Conservation (phyloP, 2,797 vertebrate genomes). For the Epinephelus malabaricus region DNA sequence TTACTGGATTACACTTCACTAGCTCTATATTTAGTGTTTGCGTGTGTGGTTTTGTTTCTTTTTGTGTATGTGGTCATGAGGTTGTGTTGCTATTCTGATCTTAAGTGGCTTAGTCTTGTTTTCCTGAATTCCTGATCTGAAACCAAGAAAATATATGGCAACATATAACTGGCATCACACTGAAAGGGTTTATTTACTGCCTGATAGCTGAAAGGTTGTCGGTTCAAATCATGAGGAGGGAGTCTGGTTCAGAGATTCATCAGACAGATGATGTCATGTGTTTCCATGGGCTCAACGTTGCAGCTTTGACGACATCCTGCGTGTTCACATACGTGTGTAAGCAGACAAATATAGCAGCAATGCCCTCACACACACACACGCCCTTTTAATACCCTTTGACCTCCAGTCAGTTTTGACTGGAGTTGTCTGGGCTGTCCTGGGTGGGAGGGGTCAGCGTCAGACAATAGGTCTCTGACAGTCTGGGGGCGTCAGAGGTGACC, state of each 20-base stretch:
- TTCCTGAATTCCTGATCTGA: background rate
- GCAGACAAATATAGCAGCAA: constrained; percentile 67
- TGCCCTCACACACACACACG: constrained; percentile 14
- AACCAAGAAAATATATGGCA: background rate
- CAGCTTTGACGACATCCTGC: constrained; percentile 59
- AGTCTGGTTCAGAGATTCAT: background rate
- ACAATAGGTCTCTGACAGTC: constrained; percentile 72
- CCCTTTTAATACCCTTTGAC: constrained; percentile 57
- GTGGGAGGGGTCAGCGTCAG: constrained; percentile 56
- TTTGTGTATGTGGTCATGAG: background rate
- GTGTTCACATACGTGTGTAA: constrained; percentile 36
- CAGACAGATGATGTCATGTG: constrained; percentile 57
- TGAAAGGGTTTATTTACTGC: background rate
- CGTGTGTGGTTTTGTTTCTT: background rate
- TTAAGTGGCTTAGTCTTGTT: constrained; percentile 17
- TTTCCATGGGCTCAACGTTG: constrained; percentile 55
- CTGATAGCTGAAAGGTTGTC: background rate
- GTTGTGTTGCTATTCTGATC: constrained; percentile 19
- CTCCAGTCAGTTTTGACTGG: constrained; percentile 53
- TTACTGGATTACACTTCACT: background rate
- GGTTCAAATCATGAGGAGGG: background rate
- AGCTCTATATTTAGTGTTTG: constrained; percentile 17
- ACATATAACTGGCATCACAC: background rate
- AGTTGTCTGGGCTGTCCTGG: constrained; percentile 48
- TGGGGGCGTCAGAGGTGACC: constrained; percentile 47